Percentiles rank a stretch among this genome's conserved stretches.
Conservation (phyloP, 2,113 vertebrate genomes). For the Spheniscus mendiculus region DNA sequence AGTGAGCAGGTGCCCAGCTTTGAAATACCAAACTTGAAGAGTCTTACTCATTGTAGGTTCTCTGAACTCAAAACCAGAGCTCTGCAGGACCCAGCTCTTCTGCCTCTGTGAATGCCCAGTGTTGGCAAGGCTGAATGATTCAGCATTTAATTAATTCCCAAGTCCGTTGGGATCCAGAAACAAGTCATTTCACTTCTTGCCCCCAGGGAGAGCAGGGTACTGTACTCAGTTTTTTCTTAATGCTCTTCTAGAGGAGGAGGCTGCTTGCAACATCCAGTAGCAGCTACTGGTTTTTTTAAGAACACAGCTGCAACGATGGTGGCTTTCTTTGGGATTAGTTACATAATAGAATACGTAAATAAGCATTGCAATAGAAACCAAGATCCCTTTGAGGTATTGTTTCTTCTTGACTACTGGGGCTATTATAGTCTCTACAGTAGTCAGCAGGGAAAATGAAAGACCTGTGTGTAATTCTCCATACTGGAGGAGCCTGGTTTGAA, state of each 20-base stretch:
- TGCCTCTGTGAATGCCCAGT: neutral
- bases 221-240: neutral
- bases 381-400: slow-evolving; percentile 36
- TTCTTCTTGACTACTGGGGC: neutral
- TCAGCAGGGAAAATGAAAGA: neutral
- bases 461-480: neutral
- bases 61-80: neutral
- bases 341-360: slow-evolving; percentile 3
- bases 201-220: neutral
- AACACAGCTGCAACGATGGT: neutral
- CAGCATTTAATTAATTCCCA: neutral
- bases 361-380: neutral
- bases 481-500: neutral
- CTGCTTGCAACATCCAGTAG: neutral
- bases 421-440: neutral
- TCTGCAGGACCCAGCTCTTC: neutral
- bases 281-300: neutral
- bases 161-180: neutral
- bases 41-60: neutral
- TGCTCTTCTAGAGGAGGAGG: neutral
- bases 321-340: neutral
- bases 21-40: neutral
- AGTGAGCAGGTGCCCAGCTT: neutral
- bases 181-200: neutral
- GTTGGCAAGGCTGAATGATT: neutral